phyloP scores from a whole-genome alignment of 2,888 invertebrate species.

The Drosophila suboccidentalis region DNA sequence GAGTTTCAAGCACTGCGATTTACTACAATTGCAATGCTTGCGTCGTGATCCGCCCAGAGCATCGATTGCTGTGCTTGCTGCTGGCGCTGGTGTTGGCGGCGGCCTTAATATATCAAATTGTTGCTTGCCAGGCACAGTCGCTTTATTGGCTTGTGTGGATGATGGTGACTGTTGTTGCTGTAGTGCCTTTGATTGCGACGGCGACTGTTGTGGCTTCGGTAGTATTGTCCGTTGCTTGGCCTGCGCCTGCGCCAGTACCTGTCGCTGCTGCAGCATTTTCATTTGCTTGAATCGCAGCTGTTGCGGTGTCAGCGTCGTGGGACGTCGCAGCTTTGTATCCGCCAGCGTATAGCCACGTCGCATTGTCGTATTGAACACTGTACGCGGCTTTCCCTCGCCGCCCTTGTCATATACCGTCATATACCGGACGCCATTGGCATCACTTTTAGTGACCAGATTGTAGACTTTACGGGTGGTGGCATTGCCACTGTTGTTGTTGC shows the following conservation, averaged over 20 bases:
- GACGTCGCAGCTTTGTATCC: conserved; percentile 57
- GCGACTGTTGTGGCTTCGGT: conserved; percentile 23
- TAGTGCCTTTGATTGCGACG: conserved; percentile 17
- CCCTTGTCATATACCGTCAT: conserved; percentile 65
- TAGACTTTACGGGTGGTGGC: conserved; percentile 45
- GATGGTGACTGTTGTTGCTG: conserved; percentile 26
- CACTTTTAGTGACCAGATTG: conserved; percentile 58
- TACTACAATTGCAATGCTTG: conserved; percentile 99
- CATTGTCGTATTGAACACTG: conserved; percentile 56
- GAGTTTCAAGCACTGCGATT: conserved; percentile 98
- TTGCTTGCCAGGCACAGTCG: conserved; percentile 46
- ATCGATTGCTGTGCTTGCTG: conserved; percentile 34
- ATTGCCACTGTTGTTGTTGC: conserved; percentile 12
- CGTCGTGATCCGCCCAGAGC: conserved; percentile 86
- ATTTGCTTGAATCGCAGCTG: conserved; percentile 59
- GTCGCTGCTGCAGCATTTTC: conserved; percentile 53
- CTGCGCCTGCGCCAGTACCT: conserved; percentile 54
- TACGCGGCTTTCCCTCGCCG: conserved; percentile 47
- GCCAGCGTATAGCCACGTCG: conserved; percentile 73
- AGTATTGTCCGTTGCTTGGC: conserved; percentile 46
- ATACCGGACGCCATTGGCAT: conserved; percentile 61
- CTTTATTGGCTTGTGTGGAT: conserved; percentile 34
- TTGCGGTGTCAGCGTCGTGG: conserved; percentile 38
- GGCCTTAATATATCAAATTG: conserved; percentile 65
- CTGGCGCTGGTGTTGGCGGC: conserved; percentile 18